Evolutionary conservation across 2,113 vertebrate species (phyloP), one percentile per base, ranked within the genome.

Genomic region (Varanus salvator): DNA sequence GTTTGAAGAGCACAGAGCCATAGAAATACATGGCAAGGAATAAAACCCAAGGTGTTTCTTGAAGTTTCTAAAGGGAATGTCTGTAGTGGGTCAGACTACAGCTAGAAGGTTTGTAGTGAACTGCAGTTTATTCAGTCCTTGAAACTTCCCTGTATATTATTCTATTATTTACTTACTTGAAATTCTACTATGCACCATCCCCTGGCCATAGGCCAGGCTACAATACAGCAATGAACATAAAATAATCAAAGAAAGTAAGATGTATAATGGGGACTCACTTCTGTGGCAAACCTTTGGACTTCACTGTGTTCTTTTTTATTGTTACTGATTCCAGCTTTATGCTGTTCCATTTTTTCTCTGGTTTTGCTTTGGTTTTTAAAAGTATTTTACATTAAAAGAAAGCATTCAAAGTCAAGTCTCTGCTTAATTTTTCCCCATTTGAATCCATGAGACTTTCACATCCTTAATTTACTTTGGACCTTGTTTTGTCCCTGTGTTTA

Each of bases 51-150:
- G 1, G 82, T 71, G 85, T 68, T 86, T 69, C 27, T 14, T 50
- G 3, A 83, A 76, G 48, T 50, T 91, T 93, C 87, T 84, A 44
- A 78, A 21, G 50, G 64, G 80, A 15, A n/a, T 87, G 21, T 74
- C 38, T 89, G 34, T 44, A 78, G 57, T 29, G 14, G 52, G 31
- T 17, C 86, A 92, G 85, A 2, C 17, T 87, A 81, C 34, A 27
- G 6, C 27, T 25, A 31, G 29, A 50, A 89, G 0, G 29, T 29
- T 48, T 54, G 57, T n/a, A 68, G 23, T 87, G 44, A 74, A 21
- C 84, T 57, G 66, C 50, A 50, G 78, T 31, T 1, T 0, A 38
- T 85, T 87, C 68, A 31, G 5, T 0, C 14, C 34, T 29, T 44
- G 34, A 38, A 23, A 38, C 74, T 77, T 77, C 34, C 8, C 2